These are phyloP conservation scores for Platycnemis pennipes DNA, from an alignment of 2,888 invertebrate species.

Conservation along the genomic window DNA sequence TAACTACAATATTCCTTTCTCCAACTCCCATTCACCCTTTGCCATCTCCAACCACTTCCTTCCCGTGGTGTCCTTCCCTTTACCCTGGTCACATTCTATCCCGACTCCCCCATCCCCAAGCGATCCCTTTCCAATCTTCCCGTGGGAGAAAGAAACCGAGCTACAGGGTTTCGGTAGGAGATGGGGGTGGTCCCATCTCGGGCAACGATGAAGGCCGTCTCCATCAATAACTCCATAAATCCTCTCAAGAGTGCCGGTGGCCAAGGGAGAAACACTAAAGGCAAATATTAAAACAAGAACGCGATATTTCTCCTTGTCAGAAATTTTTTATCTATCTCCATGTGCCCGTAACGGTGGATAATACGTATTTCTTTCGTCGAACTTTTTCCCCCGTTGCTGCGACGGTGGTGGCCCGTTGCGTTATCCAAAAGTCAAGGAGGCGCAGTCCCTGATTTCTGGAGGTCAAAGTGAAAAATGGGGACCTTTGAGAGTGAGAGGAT, in stretches of 20 bases:
- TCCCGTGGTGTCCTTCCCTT: background rate
- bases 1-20: background rate
- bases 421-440: background rate
- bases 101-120: background rate
- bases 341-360: background rate
- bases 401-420: background rate
- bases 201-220: background rate
- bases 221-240: background rate
- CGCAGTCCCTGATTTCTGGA: background rate
- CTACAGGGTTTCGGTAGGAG: background rate
- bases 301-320: background rate
- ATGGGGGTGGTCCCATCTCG: background rate
- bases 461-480: background rate
- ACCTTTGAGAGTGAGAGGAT: too few species aligned
- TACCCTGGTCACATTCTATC: background rate
- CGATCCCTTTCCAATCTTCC: background rate
- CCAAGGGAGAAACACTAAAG: background rate
- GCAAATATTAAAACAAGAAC: background rate
- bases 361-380: background rate
- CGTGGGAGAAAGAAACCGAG: background rate
- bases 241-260: background rate
- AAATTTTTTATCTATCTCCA: background rate
- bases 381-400: background rate
- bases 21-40: background rate
- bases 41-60: background rate